A percentile compares a stretch with the other conserved stretches of the same genome.
Evolutionary conservation across 1,140 invertebrate species (phyloP).

Genomic region (Tetramorium simillimum): DNA sequence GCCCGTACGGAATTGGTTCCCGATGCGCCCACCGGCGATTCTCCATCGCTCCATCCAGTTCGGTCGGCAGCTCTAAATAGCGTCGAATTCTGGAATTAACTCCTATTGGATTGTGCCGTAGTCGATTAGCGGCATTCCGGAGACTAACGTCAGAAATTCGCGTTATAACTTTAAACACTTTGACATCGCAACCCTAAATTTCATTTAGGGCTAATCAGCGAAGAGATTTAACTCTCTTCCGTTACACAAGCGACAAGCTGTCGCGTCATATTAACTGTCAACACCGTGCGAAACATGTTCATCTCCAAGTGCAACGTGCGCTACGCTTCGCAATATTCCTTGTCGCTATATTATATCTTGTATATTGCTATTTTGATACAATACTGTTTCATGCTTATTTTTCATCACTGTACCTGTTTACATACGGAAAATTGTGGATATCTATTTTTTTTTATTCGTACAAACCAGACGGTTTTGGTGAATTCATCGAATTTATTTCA

Average conservation of each 20-base stretch:
- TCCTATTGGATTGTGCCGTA: slow-evolving; percentile 56
- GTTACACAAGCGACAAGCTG: slow-evolving; percentile 15
- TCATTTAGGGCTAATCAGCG: slow-evolving; percentile 55
- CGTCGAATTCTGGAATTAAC: slow-evolving; percentile 67
- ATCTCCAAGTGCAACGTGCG: background rate
- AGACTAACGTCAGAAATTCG: slow-evolving; percentile 47
- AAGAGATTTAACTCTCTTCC: slow-evolving; percentile 49
- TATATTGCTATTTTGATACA: background rate
- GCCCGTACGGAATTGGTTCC: slow-evolving; percentile 70
- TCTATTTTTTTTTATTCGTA: background rate
- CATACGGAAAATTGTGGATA: background rate
- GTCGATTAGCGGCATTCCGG: slow-evolving; percentile 13
- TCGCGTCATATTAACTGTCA: background rate
- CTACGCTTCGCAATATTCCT: background rate
- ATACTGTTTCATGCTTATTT: background rate
- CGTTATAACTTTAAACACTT: slow-evolving; percentile 34
- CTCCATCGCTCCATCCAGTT: slow-evolving; percentile 45
- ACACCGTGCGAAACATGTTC: background rate
- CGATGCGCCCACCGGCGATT: slow-evolving; percentile 40
- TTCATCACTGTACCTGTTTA: background rate
- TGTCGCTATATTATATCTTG: background rate
- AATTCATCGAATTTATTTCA: slow-evolving; percentile 31
- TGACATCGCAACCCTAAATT: background rate
- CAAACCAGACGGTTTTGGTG: background rate
- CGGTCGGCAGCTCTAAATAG: slow-evolving; percentile 31